Base-by-base conservation (phyloP, 2,888 invertebrate genomes). In the Drosophila neotestacea region DNA sequence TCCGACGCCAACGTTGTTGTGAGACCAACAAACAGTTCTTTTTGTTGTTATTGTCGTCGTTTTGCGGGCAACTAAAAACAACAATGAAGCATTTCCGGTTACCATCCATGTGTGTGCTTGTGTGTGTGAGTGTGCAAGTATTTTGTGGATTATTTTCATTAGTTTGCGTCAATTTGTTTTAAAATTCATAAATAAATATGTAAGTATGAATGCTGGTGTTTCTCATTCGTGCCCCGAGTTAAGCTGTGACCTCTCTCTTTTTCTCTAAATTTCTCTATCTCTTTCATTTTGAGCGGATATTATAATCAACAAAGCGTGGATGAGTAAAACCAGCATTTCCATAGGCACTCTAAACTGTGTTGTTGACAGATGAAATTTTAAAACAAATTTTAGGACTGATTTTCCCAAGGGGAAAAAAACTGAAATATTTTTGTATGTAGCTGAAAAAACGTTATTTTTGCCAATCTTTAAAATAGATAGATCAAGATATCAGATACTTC, bases 131-230 rank as follows among this genome's bases (percentile, higher is more conserved):
- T 61, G 47, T 56, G 65, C 30, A 28, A 56, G 62, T 69, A 66
- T 66, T 70, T 54, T 71, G 51, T 80, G 75, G 73, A 73, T 83
- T 76, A 81, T 70, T 77, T 85, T 77, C 86, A 85, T 85, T 83
- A 83, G 86, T 81, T 81, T 73, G 79, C 69, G 70, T 86, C 87
- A 86, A 86, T 86, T 86, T 79, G 81, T 81, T 85, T 84, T 77
- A 86, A 79, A 84, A 68, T 73, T 47, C 54, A 48, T 63, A 59
- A 30, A 10, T 62, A 27, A 34, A 36, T 36, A 22, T 13, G 16
- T 46, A 22, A 27, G 16, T 46, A 16, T 51, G 34, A 48, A 38
- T 48, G 48, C 9, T 11, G 27, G 0, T 47, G 67, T 63, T 32
- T 22, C 10, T 54, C 27, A 52, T 34, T 67, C 7, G 42, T 42